A percentile compares a stretch with the other conserved stretches of the same genome.
Evolutionary conservation across 1,140 invertebrate species (phyloP).

Genomic region (Diplogasteroides magnus): DNA sequence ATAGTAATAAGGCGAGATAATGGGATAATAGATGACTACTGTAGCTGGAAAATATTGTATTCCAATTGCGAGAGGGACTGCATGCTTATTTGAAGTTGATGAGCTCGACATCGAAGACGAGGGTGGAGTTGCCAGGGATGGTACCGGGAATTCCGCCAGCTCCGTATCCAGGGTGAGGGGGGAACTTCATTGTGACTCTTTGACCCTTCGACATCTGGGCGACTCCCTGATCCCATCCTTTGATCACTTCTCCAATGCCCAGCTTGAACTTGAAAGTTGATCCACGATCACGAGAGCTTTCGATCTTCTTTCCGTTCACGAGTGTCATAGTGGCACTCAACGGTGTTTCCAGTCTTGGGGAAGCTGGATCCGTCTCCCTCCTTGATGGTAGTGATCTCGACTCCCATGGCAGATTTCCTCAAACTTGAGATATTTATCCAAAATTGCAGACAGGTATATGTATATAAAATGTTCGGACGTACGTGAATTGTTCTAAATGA

Average conservation of each 20-base stretch:
- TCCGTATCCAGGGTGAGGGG: constrained; percentile 84
- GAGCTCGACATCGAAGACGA: constrained; percentile 91
- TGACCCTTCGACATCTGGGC: constrained; percentile 87
- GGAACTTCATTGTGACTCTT: constrained; percentile 79
- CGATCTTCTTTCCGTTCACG: constrained; percentile 62
- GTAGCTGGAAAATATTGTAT: no score
- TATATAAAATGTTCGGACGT: no score
- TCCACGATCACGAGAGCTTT: constrained; percentile 83
- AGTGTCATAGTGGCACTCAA: constrained; percentile 76
- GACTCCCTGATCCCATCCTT: constrained; percentile 90
- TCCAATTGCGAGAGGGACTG: neutral
- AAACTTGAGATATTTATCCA: no score
- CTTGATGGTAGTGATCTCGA: constrained; percentile 45
- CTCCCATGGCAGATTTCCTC: constrained; percentile 33
- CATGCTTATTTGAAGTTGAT: constrained; percentile 55
- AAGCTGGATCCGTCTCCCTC: constrained; percentile 69
- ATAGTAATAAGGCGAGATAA: no score
- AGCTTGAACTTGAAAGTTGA: constrained; percentile 88
- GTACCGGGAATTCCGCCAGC: constrained; percentile 77
- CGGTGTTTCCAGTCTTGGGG: constrained; percentile 82
- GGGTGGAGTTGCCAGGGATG: constrained; percentile 84
- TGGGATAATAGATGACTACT: no score
- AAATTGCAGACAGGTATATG: no score
- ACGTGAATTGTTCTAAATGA: no score
- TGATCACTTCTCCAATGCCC: constrained; percentile 85